Base-by-base conservation (phyloP, 2,888 invertebrate species). In the Oscheius onirici region DNA sequence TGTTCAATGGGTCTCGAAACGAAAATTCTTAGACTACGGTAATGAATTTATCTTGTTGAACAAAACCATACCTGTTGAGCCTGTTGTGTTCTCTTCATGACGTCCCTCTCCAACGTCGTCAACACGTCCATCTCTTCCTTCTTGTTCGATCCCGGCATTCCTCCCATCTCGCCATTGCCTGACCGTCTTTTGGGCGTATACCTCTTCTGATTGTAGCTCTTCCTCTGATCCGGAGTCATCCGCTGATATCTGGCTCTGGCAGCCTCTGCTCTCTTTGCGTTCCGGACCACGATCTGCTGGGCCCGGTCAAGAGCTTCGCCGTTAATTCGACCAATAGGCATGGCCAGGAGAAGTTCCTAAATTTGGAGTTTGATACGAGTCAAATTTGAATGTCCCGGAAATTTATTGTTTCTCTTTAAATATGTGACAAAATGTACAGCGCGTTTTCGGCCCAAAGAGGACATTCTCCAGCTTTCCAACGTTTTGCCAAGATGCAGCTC, bases 301-400 rank as follows among this genome's bases (percentile, higher is more conserved):
- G 86, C 86, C 10, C 85, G 68, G 65, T 86, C 86, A 43, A 86
- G 71, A 1, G 86, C 86, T 60, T 86, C 86, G 13, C 85, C 85
- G 74, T 83, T 84, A 46, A 84, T 86, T n/a, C 83, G 73, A 2
- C 86, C 86, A 17, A 86, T 86, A 8, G 86, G 86, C 84, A 85
- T 86, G 3, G 86, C 86, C 60, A 86, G 60, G 22, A 86, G 74
- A 77, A 83, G 81, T 71, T 86, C 86, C 61, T 70, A 58, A 28
- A 69, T 24, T 1, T 34, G 3, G 34, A 34, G 8, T 34, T 34
- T 6, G 34, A 24, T 15, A 54, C 11, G n/a, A 17, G n/a, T n/a
- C n/a, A n/a, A 54, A 24, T 54, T 24, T 54, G 26, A 54, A 11
- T 13, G 8, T 13, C n/a, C n/a, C n/a, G n/a, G n/a, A n/a, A n/a